Evolutionary conservation across 1,140 invertebrate genomes (phyloP), one percentile per base, ranked within the genome.

Genomic region (Venturia canescens): DNA sequence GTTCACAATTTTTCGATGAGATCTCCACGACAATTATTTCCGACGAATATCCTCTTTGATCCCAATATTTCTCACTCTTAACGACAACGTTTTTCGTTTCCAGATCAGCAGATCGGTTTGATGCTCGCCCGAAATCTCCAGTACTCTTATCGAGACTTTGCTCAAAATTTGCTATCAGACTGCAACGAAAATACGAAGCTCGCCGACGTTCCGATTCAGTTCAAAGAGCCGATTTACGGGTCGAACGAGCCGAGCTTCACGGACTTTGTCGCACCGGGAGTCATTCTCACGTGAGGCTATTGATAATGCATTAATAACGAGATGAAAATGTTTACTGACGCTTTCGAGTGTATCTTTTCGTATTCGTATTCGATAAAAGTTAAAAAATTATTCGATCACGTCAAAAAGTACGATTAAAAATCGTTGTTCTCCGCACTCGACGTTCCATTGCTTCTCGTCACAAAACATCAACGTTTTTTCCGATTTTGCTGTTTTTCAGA

Each of bases 251-350:
- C 97, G 26, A 97, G 96, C 79, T 98, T 98, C 88, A 98, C 97
- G 2, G 97, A 98, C 91, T 99, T 99, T 91, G 98, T 98, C 82
- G 97, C 98, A 34, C 98, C 98, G 50, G 98, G 98, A 84, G 96
- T 99, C 77, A 98, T 98, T 87, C 92, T 98, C 82, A 98, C 97
- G 97, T 98, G 91, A 95, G 94, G n/a, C 11, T 53, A 74, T 57
- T 29, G 93, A 67, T 38, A 83, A 66, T n/a, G 21, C 15, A 18
- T 21, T n/a, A 57, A n/a, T 9, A n/a, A 57, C 9, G 6, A 57
- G 0, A 57, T 57, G 7, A 6, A 5, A 44, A 44, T 44, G 38
- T 34, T 34, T 34, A 3, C 31, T 34, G 3, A 34, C n/a, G n/a
- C n/a, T n/a, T n/a, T n/a, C n/a, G n/a, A n/a, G n/a, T n/a, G n/a